phyloP scores from a whole-genome alignment of 1,140 invertebrate species.

The Chelonus insularis region DNA sequence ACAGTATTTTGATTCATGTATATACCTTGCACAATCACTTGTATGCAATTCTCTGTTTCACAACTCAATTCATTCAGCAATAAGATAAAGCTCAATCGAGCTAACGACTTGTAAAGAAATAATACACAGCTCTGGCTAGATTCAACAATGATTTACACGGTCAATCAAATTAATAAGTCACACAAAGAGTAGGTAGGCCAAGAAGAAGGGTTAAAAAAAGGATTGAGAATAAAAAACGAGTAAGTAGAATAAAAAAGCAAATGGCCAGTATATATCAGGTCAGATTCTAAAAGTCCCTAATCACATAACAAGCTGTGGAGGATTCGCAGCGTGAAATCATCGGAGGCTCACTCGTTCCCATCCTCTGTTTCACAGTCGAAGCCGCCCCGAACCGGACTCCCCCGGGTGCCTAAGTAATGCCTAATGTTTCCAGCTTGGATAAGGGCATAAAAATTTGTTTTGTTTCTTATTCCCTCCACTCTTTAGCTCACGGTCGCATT shows the following conservation, averaged over 20 bases:
- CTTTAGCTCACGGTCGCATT: conserved; percentile 45
- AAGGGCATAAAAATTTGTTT: conserved; percentile 52
- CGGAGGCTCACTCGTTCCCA: conserved; percentile 27
- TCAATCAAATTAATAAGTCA: conserved; percentile 23
- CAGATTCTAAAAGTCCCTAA: conserved; percentile 27
- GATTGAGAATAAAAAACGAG: conserved; percentile 15
- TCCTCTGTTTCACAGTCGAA: conserved; percentile 19
- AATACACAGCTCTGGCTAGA: not conserved
- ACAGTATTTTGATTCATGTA: not conserved
- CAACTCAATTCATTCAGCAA: not conserved
- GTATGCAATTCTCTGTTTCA: not conserved
- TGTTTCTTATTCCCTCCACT: conserved; percentile 36
- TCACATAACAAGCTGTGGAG: conserved; percentile 45
- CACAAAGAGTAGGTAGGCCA: not conserved
- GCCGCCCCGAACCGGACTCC: conserved; percentile 20
- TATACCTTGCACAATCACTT: not conserved
- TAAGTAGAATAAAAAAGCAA: not conserved
- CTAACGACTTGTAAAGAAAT: not conserved
- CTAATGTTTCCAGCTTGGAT: conserved; percentile 44
- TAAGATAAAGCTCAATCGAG: not conserved
- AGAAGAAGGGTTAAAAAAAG: conserved; percentile 11
- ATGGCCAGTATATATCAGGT: not conserved
- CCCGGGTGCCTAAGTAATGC: conserved; percentile 47
- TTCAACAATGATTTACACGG: conserved; percentile 8
- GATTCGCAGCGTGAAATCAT: conserved; percentile 53